Evolutionary conservation across 2,113 vertebrate species (phyloP).

Genomic region (Toxostoma redivivum): DNA sequence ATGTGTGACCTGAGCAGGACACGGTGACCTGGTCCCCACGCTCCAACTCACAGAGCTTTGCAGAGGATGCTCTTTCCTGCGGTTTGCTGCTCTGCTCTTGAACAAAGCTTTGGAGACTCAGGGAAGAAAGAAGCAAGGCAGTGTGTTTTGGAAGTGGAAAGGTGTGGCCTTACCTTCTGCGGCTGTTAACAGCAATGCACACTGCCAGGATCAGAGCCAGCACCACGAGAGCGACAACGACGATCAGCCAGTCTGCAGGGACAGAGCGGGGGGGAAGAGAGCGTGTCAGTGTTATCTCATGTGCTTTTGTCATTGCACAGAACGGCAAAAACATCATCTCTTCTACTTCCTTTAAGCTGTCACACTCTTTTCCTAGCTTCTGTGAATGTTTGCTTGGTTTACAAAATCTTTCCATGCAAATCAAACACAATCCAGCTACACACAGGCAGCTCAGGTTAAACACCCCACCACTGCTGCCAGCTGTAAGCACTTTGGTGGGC

Average conservation of each 20-base stretch:
- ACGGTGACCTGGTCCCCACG: neutral
- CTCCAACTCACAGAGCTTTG: neutral
- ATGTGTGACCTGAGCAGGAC: neutral
- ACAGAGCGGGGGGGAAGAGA: neutral
- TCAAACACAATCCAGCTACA: neutral
- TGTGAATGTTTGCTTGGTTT: neutral
- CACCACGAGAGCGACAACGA: slow-evolving; percentile 43
- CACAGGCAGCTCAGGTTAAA: neutral
- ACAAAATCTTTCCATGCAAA: neutral
- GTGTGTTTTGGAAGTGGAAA: neutral
- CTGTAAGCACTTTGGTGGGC: neutral
- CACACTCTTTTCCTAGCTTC: neutral
- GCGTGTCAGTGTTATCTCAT: accelerated
- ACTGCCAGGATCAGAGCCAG: slow-evolving; percentile 50
- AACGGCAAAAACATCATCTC: neutral
- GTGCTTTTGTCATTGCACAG: neutral
- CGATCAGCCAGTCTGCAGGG: slow-evolving; percentile 61
- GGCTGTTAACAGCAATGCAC: slow-evolving; percentile 60
- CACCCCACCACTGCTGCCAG: neutral
- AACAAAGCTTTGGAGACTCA: neutral
- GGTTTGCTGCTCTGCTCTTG: neutral
- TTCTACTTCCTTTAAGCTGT: neutral
- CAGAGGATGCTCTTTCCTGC: neutral
- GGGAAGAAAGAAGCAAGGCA: neutral
- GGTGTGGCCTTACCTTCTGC: slow-evolving; percentile 49